Evolutionary conservation across 2,888 invertebrate genomes (phyloP).

Genomic region (Troilus luridus): DNA sequence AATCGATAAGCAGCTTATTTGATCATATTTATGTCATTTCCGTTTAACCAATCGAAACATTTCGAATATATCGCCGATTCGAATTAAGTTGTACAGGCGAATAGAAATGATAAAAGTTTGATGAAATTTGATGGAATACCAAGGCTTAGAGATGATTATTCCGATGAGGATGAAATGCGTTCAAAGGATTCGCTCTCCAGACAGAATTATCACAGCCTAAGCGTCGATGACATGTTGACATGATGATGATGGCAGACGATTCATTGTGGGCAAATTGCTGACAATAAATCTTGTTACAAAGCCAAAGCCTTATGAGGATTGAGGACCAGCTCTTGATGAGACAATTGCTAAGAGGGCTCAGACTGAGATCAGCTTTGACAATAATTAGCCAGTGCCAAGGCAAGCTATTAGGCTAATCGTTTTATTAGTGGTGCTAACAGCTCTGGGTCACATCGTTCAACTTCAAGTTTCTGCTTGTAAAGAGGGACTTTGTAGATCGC

Average conservation of each 20-base stretch:
- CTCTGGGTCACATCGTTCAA: not conserved
- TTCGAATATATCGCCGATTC: too few species aligned
- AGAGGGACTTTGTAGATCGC: too few species aligned
- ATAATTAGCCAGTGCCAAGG: not conserved
- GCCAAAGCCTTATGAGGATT: not conserved
- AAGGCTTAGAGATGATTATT: not conserved
- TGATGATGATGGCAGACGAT: not conserved
- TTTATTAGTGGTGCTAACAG: not conserved
- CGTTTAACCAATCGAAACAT: too few species aligned
- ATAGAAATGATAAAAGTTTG: not conserved
- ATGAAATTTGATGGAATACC: not conserved
- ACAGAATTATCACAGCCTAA: not conserved
- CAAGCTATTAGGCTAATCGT: conserved; percentile 30
- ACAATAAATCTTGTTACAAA: not conserved
- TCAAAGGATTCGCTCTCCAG: not conserved
- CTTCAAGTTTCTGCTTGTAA: not conserved
- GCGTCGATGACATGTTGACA: not conserved
- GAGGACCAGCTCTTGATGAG: not conserved
- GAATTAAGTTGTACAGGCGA: not conserved
- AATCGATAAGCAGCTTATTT: too few species aligned
- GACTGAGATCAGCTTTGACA: conserved; percentile 33
- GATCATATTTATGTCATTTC: too few species aligned
- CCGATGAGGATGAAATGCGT: not conserved
- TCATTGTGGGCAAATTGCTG: not conserved
- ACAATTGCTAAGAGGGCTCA: conserved; percentile 8